phyloP scores from a whole-genome alignment of 2,797 vertebrate species.

The Coranthus polyacanthus region DNA sequence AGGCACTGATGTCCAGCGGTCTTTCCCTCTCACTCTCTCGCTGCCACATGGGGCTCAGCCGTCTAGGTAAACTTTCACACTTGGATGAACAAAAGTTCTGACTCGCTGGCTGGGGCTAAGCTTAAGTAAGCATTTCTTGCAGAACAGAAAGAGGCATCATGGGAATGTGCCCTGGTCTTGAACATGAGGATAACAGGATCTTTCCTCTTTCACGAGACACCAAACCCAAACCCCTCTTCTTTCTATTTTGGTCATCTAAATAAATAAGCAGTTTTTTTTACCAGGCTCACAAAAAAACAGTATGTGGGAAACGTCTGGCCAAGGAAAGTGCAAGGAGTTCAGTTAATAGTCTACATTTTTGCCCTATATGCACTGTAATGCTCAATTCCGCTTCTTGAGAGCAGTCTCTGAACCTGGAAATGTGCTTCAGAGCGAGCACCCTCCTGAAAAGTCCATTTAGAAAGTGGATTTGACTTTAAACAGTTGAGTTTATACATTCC shows the following conservation, averaged over 20 bases:
- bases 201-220: slow-evolving; percentile 44
- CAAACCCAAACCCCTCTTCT: slow-evolving; percentile 27
- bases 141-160: slow-evolving; percentile 46
- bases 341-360: slow-evolving; percentile 19
- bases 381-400: background rate
- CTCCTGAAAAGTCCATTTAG: slow-evolving; percentile 4
- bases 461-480: slow-evolving; percentile 9
- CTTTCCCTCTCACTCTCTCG: slow-evolving; percentile 36
- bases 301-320: slow-evolving; percentile 1
- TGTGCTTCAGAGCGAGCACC: slow-evolving; percentile 4
- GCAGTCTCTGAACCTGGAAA: background rate
- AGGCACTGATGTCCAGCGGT: slow-evolving; percentile 38
- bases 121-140: slow-evolving; percentile 61
- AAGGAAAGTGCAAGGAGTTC: slow-evolving; percentile 33
- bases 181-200: slow-evolving; percentile 49
- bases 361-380: background rate
- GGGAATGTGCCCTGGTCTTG: slow-evolving; percentile 47
- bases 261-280: slow-evolving; percentile 32
- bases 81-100: slow-evolving; percentile 52
- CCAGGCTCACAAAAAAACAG: slow-evolving; percentile 1
- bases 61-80: slow-evolving; percentile 80
- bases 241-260: slow-evolving; percentile 46
- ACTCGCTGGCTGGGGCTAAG: slow-evolving; percentile 46
- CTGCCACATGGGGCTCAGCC: slow-evolving; percentile 42
- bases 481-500: background rate